A percentile compares a stretch with the other conserved stretches of the same genome.
Conservation (phyloP, 35 echinoderm and acorn worm species). For the Diadema setosum region DNA sequence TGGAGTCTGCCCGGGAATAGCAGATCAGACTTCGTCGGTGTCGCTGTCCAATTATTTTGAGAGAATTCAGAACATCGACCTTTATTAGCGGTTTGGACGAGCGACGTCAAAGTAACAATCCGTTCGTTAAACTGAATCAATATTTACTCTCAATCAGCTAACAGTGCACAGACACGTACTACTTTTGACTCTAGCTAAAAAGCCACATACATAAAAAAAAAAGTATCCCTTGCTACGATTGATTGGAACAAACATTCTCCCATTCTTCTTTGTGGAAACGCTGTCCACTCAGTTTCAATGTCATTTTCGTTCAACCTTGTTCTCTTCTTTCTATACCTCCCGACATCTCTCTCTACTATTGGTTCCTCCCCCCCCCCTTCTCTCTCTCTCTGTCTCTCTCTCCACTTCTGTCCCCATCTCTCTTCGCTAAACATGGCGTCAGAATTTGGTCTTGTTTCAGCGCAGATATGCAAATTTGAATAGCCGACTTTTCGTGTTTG, state of each 20-base stretch:
- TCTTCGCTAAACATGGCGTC: too few relatives aligned
- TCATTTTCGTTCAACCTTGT: neutral
- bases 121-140: neutral
- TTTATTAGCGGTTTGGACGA: too few relatives aligned
- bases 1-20: too few relatives aligned
- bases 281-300: too few relatives aligned
- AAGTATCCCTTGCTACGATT: neutral
- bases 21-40: too few relatives aligned
- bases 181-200: neutral
- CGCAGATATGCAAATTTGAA: constrained; percentile 7
- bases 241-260: neutral
- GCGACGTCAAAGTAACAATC: neutral
- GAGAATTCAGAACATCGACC: too few relatives aligned
- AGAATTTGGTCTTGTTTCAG: constrained; percentile 7
- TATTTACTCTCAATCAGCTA: neutral
- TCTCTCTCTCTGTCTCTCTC: neutral
- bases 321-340: neutral
- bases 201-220: neutral
- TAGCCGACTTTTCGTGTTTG: constrained; percentile 2
- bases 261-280: too few relatives aligned
- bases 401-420: neutral
- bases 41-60: too few relatives aligned
- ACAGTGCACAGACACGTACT: neutral
- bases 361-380: neutral
- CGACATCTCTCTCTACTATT: neutral